These are phyloP conservation scores for Ahaetulla prasina DNA, from an alignment of 2,113 vertebrate species.

Conservation along the genomic window DNA sequence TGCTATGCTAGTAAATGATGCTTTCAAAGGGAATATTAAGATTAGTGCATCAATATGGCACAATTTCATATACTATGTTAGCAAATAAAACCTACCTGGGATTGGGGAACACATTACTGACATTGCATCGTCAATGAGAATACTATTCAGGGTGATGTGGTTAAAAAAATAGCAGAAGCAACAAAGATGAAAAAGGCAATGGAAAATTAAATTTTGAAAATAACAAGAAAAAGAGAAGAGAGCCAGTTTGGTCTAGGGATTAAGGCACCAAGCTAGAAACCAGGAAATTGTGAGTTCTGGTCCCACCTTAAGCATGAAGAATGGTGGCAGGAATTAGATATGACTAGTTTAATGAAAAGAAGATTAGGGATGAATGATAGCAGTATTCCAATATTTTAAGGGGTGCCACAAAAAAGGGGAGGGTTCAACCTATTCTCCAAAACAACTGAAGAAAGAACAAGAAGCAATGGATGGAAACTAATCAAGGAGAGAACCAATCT, in stretches of 20 bases:
- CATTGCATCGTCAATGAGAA: neutral
- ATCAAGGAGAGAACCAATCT: too few relatives aligned
- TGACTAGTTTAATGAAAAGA: too few relatives aligned
- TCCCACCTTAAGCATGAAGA: neutral
- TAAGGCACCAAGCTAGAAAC: neutral
- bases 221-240: neutral
- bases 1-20: constrained; percentile 6
- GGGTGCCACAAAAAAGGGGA: too few relatives aligned
- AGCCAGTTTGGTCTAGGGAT: neutral
- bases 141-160: neutral
- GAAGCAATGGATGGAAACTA: too few relatives aligned
- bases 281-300: neutral
- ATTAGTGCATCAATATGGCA: neutral
- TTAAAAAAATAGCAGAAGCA: neutral
- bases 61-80: neutral
- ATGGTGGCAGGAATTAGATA: too few relatives aligned
- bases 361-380: too few relatives aligned
- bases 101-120: neutral
- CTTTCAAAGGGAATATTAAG: neutral
- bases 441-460: too few relatives aligned
- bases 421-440: too few relatives aligned
- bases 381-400: too few relatives aligned
- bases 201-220: neutral
- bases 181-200: neutral
- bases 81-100: neutral